Base-by-base conservation (phyloP, 2,888 invertebrate species). In the Trachelus stipa region DNA sequence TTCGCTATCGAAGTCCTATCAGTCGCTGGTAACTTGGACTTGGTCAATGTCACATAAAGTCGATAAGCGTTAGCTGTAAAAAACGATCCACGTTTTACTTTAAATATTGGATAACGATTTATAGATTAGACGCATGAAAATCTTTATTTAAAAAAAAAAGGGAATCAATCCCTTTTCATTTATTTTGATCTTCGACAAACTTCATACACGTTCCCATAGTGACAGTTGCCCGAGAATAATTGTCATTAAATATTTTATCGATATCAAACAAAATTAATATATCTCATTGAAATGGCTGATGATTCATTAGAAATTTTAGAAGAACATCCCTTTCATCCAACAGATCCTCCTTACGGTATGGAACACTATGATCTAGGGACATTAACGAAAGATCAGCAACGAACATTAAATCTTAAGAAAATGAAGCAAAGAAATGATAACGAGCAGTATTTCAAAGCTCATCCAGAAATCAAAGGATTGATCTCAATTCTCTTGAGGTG, bases 391-490 rank as follows among this genome's bases (percentile, higher is more conserved):
- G 34, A 79, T 68, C 88, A 87, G 75, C 85, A 84, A 34, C 76
- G 40, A 11, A 68, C n/a, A 15, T 79, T 88, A n/a, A 86, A 86
- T 75, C 34, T 73, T 40, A 80, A 82, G 73, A 88, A 85, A 79
- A 75, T 78, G 71, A 76, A 23, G 12, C 82, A 78, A 30, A 81
- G 83, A 76, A 80, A 73, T 11, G 83, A 85, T 34, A 88, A 86
- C 73, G 86, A 88, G 76, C 81, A 83, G 35, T 88, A 88, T 79
- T 76, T 88, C n/a, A 79, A 79, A 12, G 76, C 76, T 12, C 88
- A 88, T 83, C 87, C 88, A 35, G 88, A 88, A 81, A 79, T 88
- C 74, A 83, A 80, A 77, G 86, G 83, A 56, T 79, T 88, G 12
- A 80, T 88, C 33, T 81, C 81, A 1, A 85, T 88, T 79, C 82